phyloP scores from a whole-genome alignment of 2,113 vertebrate genomes.

The Pagrus major region DNA sequence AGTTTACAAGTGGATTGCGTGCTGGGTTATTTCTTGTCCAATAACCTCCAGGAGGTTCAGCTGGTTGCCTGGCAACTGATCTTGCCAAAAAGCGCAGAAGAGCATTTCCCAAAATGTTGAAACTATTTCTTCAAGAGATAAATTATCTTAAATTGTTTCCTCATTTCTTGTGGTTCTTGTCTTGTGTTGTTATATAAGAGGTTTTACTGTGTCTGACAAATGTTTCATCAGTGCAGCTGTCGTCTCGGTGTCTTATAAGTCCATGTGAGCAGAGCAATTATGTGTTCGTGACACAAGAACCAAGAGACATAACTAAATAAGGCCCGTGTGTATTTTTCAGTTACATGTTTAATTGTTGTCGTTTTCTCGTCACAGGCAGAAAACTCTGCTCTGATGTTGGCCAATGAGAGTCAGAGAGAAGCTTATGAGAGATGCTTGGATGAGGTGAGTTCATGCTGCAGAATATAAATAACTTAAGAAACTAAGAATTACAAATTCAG shows the following conservation, averaged over 20 bases:
- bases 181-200: no score
- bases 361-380: conserved; percentile 85
- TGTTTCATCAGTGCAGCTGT: not conserved
- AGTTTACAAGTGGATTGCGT: no score
- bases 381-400: conserved; percentile 91
- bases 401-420: conserved; percentile 95
- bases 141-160: not conserved
- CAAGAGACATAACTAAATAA: not conserved
- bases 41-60: not conserved
- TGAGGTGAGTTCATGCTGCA: conserved; percentile 84
- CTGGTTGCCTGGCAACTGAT: not conserved
- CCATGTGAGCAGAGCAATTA: not conserved
- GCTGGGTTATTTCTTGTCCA: no score
- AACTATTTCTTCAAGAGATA: no score
- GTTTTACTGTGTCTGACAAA: no score
- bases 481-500: not conserved
- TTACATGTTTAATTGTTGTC: not conserved
- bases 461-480: not conserved
- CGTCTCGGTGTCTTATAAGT: not conserved
- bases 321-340: not conserved
- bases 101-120: no score
- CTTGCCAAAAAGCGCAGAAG: not conserved
- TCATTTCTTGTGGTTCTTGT: no score
- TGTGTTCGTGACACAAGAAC: not conserved
- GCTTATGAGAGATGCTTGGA: conserved; percentile 95